Conservation (phyloP, 2,888 invertebrate genomes). For the Yponomeuta sedellus region DNA sequence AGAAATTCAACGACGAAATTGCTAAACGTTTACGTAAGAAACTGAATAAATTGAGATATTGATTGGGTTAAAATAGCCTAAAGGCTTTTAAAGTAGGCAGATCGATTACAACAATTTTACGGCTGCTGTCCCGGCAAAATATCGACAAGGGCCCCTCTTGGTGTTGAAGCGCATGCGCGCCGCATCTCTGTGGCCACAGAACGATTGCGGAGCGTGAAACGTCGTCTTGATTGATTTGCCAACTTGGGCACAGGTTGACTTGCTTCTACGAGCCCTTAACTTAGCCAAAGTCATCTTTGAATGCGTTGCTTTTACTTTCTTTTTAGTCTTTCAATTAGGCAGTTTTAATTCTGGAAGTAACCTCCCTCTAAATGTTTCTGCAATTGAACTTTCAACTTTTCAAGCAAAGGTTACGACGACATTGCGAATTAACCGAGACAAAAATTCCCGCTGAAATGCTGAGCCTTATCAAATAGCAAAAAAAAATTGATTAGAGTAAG, state of each 20-base stretch:
- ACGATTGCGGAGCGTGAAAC: slow-evolving; percentile 57
- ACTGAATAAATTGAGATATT: slow-evolving; percentile 14
- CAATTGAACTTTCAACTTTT: too few species aligned
- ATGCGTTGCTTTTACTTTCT: background rate
- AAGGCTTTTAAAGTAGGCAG: background rate
- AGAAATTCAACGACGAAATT: too few species aligned
- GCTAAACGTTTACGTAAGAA: slow-evolving; percentile 22
- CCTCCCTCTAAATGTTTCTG: too few species aligned
- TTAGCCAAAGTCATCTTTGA: background rate
- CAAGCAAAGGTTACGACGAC: too few species aligned
- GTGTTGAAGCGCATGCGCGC: slow-evolving; percentile 56
- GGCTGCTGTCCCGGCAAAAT: background rate
- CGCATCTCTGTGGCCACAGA: slow-evolving; percentile 26
- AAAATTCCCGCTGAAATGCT: too few species aligned
- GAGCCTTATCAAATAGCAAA: too few species aligned
- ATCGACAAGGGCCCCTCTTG: slow-evolving; percentile 42
- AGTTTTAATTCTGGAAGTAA: too few species aligned
- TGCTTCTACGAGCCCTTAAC: slow-evolving; percentile 21
- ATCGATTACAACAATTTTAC: background rate
- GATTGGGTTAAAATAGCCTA: background rate
- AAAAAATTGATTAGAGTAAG: too few species aligned
- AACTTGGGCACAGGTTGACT: slow-evolving; percentile 68
- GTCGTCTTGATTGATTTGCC: slow-evolving; percentile 70
- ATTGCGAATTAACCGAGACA: too few species aligned
- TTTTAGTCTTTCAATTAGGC: background rate